Conservation (phyloP, 1,140 invertebrate species). For the Neodiprion pinetum region DNA sequence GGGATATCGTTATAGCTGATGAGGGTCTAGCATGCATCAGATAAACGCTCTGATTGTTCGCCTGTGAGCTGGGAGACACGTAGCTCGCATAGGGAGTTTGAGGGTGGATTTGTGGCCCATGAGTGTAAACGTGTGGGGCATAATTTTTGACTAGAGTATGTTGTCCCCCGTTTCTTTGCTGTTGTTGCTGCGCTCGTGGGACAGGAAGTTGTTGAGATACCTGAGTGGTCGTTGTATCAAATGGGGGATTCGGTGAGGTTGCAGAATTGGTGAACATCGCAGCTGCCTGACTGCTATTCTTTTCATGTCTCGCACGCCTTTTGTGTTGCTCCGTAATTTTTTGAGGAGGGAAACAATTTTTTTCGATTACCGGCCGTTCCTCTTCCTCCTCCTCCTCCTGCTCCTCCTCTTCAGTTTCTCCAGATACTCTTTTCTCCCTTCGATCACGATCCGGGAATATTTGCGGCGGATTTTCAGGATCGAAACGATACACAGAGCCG, state of each 20-base stretch:
- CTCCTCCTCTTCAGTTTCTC: constrained; percentile 20
- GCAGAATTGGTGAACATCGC: constrained; percentile 47
- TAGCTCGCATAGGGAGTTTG: constrained; percentile 48
- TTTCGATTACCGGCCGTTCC: constrained; percentile 39
- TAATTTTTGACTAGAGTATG: constrained; percentile 52
- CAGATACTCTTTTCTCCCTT: constrained; percentile 13
- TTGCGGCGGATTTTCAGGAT: constrained; percentile 72
- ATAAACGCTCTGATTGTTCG: constrained; percentile 48
- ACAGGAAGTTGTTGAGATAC: constrained; percentile 21
- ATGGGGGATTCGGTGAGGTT: constrained; percentile 53
- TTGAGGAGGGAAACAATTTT: not conserved
- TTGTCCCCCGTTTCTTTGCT: constrained; percentile 10
- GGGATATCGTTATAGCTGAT: constrained; percentile 35
- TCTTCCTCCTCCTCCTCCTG: constrained; percentile 40
- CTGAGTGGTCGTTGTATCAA: constrained; percentile 40
- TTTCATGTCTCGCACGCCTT: constrained; percentile 19
- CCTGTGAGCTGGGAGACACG: constrained; percentile 50
- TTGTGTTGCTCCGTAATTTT: constrained; percentile 18
- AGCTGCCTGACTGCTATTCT: constrained; percentile 17
- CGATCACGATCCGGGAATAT: constrained; percentile 52
- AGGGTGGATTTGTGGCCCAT: constrained; percentile 27
- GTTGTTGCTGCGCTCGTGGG: constrained; percentile 21
- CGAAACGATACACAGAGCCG: constrained; percentile 74
- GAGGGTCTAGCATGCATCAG: constrained; percentile 13
- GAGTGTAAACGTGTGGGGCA: constrained; percentile 23